phyloP scores from a whole-genome alignment of 2,797 vertebrate species.

The Rachycentron canadum region DNA sequence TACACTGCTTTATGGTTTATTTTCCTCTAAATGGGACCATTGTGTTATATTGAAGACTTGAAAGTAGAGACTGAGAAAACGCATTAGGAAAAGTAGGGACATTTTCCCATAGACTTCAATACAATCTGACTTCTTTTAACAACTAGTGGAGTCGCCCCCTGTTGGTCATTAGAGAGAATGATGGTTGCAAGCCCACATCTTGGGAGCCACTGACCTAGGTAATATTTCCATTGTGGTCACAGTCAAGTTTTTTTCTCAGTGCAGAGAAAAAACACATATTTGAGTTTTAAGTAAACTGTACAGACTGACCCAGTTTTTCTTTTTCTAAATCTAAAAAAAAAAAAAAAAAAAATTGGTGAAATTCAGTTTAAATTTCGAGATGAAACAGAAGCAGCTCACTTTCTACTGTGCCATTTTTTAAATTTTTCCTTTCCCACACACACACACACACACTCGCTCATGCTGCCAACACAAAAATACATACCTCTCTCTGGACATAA shows the following conservation, averaged over 20 bases:
- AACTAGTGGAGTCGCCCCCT: too few species aligned
- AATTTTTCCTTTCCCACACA: background rate
- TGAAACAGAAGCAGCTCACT: constrained; percentile 12
- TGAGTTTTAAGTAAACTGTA: background rate
- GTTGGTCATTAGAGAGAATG: too few species aligned
- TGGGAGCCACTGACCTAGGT: background rate
- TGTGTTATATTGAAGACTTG: too few species aligned
- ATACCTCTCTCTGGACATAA: constrained; percentile 26
- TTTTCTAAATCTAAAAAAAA: background rate
- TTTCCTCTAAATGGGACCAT: too few species aligned
- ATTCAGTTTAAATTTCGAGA: background rate
- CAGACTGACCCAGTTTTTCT: background rate
- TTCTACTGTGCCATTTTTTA: background rate
- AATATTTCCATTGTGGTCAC: background rate
- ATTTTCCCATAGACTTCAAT: too few species aligned
- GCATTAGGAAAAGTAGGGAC: too few species aligned
- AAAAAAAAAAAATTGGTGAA: background rate
- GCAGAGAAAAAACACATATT: background rate
- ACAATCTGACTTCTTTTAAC: too few species aligned
- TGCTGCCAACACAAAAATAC: constrained; percentile 18
- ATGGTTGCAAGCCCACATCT: too few species aligned
- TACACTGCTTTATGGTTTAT: too few species aligned
- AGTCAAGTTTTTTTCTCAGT: background rate
- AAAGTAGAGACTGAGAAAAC: too few species aligned
- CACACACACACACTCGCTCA: background rate